Conservation (phyloP, 2,113 vertebrate species). For the Brachionichthys hirsutus region DNA sequence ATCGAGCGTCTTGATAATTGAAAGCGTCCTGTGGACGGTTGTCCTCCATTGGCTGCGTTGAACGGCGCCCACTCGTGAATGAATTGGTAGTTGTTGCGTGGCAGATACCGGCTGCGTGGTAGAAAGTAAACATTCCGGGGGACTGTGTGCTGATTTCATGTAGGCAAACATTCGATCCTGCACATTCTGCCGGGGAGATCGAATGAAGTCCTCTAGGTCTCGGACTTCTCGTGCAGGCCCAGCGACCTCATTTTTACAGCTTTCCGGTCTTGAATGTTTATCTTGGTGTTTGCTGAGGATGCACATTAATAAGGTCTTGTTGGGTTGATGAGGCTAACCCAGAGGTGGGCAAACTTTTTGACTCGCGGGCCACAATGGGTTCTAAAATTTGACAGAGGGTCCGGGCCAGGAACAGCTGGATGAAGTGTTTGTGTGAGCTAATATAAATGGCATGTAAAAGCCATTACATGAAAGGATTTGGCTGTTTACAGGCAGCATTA, state of each 20-base stretch:
- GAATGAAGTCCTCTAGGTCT: slow-evolving; percentile 28
- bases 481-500: no score
- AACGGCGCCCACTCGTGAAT: slow-evolving; percentile 50
- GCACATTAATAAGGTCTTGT: slow-evolving; percentile 1
- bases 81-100: slow-evolving; percentile 45
- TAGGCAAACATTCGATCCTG: slow-evolving; percentile 30
- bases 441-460: no score
- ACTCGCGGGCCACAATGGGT: no score
- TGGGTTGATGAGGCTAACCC: slow-evolving; percentile 9
- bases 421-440: no score
- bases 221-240: slow-evolving; percentile 25
- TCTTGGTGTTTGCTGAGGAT: background rate
- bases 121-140: slow-evolving; percentile 30
- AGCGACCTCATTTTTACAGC: background rate
- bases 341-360: no score
- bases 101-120: slow-evolving; percentile 21
- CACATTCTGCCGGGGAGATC: slow-evolving; percentile 29
- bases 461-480: no score
- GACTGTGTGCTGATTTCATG: slow-evolving; percentile 1
- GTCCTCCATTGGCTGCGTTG: slow-evolving; percentile 42
- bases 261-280: background rate
- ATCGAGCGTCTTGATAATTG: slow-evolving; percentile 17
- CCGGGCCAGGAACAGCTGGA: no score
- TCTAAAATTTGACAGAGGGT: no score
- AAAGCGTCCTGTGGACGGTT: slow-evolving; percentile 30